phyloP scores from a whole-genome alignment of 2,888 invertebrate genomes.

The Cheilosia vulpina region DNA sequence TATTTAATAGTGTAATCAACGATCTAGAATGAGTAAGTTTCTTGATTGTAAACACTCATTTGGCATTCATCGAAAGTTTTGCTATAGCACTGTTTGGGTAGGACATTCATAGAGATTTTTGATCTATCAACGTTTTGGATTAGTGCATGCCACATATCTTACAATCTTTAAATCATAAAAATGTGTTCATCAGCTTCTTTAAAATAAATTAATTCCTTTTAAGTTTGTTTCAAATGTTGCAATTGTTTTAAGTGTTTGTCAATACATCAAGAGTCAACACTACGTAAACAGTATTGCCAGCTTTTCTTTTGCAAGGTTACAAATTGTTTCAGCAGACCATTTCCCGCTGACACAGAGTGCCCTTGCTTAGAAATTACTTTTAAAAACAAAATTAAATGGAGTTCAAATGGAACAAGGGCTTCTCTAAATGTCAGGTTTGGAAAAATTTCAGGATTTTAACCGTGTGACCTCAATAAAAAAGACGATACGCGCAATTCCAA shows the following conservation, averaged over 20 bases:
- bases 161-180: too few species aligned
- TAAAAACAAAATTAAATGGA: neutral
- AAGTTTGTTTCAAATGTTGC: neutral
- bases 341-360: constrained; percentile 36
- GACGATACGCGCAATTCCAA: too few species aligned
- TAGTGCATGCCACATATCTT: neutral
- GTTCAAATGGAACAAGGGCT: too few species aligned
- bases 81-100: constrained; percentile 21
- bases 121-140: constrained; percentile 13
- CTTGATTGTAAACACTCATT: constrained; percentile 46
- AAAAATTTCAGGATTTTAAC: too few species aligned
- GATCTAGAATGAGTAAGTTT: constrained; percentile 60
- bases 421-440: too few species aligned
- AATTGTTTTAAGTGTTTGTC: constrained; percentile 8
- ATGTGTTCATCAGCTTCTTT: too few species aligned
- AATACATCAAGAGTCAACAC: constrained; percentile 12
- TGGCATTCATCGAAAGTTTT: constrained; percentile 33
- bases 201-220: too few species aligned
- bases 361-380: constrained; percentile 10
- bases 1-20: constrained; percentile 35
- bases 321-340: constrained; percentile 50
- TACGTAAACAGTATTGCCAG: neutral
- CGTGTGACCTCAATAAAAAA: too few species aligned
- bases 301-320: constrained; percentile 44
- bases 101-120: neutral